phyloP scores from a whole-genome alignment of 2,888 invertebrate species.

The Cryptus viduatorius region DNA sequence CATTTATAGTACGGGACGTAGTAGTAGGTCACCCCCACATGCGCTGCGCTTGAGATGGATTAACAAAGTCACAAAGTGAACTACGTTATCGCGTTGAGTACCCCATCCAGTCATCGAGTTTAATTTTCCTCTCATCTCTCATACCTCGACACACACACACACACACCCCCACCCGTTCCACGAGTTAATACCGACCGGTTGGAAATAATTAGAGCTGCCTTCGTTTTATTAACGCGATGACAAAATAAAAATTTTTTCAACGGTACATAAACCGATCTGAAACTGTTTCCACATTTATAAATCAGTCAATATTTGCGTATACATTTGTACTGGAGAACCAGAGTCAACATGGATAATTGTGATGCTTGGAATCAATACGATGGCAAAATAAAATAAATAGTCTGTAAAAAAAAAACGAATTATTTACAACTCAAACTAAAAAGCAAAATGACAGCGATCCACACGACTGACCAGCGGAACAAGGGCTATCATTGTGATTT shows the following conservation, averaged over 20 bases:
- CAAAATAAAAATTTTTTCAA: not conserved
- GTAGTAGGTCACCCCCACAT: slow-evolving; percentile 24
- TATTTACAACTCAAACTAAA: too few species aligned
- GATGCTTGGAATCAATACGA: not conserved
- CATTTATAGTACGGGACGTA: slow-evolving; percentile 30
- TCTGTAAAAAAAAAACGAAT: too few species aligned
- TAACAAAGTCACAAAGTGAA: slow-evolving; percentile 78
- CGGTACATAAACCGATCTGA: not conserved
- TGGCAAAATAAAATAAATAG: too few species aligned
- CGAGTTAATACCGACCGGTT: slow-evolving; percentile 24
- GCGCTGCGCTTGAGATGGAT: slow-evolving; percentile 65
- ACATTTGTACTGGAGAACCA: not conserved
- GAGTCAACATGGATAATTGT: too few species aligned
- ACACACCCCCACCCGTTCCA: not conserved
- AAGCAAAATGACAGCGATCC: too few species aligned
- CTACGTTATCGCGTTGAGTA: slow-evolving; percentile 68
- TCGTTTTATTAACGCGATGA: slow-evolving; percentile 13
- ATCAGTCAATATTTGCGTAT: not conserved
- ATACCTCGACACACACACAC: not conserved
- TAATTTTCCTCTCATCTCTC: slow-evolving; percentile 10
- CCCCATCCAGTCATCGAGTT: slow-evolving; percentile 22
- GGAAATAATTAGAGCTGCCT: slow-evolving; percentile 14
- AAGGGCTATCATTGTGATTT: not conserved
- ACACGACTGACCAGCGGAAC: not conserved
- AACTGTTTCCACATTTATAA: not conserved